A percentile compares a stretch with the other conserved stretches of the same genome.
phyloP scores from a whole-genome alignment of 2,888 invertebrate species.

The Sinhomidia bicolor region DNA sequence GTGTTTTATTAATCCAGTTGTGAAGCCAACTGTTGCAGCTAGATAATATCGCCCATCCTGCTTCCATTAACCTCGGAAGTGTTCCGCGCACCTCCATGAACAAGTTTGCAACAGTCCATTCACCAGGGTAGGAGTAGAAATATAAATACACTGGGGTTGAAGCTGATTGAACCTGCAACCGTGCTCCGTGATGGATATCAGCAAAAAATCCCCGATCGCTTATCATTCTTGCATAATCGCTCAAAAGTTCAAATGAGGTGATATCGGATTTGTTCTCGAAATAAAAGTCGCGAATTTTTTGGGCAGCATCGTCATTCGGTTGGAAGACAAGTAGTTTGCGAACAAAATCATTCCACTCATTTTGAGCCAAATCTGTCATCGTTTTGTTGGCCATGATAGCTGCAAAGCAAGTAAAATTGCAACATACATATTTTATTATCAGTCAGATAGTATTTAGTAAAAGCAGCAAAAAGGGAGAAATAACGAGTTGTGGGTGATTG shows the following conservation, averaged over 20 bases:
- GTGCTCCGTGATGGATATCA: constrained; percentile 69
- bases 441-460: too few relatives aligned
- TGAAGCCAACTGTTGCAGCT: constrained; percentile 71
- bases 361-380: constrained; percentile 70
- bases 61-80: constrained; percentile 74
- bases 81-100: constrained; percentile 73
- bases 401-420: constrained; percentile 25
- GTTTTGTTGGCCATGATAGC: constrained; percentile 76
- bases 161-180: constrained; percentile 58
- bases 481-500: too few relatives aligned
- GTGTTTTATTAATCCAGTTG: constrained; percentile 72
- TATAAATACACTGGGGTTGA: constrained; percentile 73
- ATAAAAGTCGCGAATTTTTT: constrained; percentile 73
- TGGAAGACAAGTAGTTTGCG: constrained; percentile 71
- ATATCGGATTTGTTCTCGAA: constrained; percentile 69
- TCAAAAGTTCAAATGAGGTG: constrained; percentile 73
- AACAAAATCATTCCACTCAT: constrained; percentile 74
- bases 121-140: constrained; percentile 75
- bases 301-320: constrained; percentile 67
- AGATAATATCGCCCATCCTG: constrained; percentile 72
- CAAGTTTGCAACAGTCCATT: constrained; percentile 75
- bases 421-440: too few relatives aligned
- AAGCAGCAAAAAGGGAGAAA: background rate
- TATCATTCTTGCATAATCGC: constrained; percentile 72
- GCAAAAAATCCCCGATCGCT: constrained; percentile 74